Evolutionary conservation across 2,113 vertebrate genomes (phyloP).

Genomic region (Pollachius pollachius): DNA sequence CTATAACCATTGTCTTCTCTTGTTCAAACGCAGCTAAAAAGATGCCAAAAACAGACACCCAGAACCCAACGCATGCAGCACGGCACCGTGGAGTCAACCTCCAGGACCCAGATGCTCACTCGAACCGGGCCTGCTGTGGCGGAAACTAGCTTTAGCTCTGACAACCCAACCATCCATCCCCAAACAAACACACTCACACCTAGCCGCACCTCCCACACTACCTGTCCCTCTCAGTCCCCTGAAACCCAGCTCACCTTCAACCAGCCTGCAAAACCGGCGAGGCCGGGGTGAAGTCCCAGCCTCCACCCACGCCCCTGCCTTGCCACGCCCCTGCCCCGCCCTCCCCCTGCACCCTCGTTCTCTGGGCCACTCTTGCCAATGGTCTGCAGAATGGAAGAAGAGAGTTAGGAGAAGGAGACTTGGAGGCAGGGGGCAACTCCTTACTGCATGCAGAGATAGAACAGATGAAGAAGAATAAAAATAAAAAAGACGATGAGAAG

Average conservation of each 20-base stretch:
- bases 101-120: slow-evolving; percentile 78
- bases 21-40: slow-evolving; percentile 72
- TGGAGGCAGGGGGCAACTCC: slow-evolving; percentile 12
- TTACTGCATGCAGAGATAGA: slow-evolving; percentile 10
- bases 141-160: slow-evolving; percentile 65
- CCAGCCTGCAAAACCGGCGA: slow-evolving; percentile 23
- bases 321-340: slow-evolving; percentile 27
- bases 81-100: slow-evolving; percentile 80
- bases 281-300: slow-evolving; percentile 7
- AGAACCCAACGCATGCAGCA: slow-evolving; percentile 79
- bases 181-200: slow-evolving; percentile 23
- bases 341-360: slow-evolving; percentile 33
- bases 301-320: slow-evolving; percentile 25
- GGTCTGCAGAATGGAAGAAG: slow-evolving; percentile 11
- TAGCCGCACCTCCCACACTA: neutral
- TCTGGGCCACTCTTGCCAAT: neutral
- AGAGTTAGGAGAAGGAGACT: slow-evolving; percentile 3
- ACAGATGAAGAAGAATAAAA: slow-evolving; percentile 16
- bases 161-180: slow-evolving; percentile 20
- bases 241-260: slow-evolving; percentile 23
- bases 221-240: slow-evolving; percentile 2
- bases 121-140: slow-evolving; percentile 76
- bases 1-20: neutral
- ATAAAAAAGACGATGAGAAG: neutral
- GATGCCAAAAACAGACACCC: slow-evolving; percentile 85